Evolutionary conservation across 2,888 invertebrate genomes (phyloP).

Genomic region (Morpho helenor): DNA sequence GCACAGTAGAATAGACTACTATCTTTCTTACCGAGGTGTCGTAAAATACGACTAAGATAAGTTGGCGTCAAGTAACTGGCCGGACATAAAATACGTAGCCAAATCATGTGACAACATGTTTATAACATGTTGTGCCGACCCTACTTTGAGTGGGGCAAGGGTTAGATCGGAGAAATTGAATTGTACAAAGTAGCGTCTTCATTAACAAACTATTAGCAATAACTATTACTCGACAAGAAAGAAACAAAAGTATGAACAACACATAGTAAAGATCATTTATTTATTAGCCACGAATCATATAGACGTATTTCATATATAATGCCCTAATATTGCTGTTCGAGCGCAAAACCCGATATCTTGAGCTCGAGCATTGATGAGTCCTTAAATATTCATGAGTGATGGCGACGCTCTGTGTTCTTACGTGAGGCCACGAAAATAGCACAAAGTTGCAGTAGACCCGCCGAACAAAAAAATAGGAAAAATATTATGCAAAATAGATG

Average conservation of each 20-base stretch:
- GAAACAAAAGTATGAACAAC: background rate
- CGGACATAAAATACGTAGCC: too few species aligned
- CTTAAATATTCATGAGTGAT: slow-evolving; percentile 68
- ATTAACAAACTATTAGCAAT: background rate
- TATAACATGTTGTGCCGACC: too few species aligned
- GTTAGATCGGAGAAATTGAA: too few species aligned
- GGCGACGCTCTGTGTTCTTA: slow-evolving; percentile 28
- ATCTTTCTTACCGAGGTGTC: too few species aligned
- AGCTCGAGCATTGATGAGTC: slow-evolving; percentile 62
- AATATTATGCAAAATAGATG: background rate
- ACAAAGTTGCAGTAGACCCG: too few species aligned
- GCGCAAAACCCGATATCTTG: slow-evolving; percentile 73
- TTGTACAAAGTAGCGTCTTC: too few species aligned
- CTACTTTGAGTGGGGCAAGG: too few species aligned
- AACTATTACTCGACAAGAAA: background rate
- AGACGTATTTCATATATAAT: slow-evolving; percentile 35
- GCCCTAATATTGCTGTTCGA: slow-evolving; percentile 52
- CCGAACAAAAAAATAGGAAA: too few species aligned
- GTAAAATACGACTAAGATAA: too few species aligned
- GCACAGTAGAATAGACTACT: too few species aligned
- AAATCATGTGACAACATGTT: too few species aligned
- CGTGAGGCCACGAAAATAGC: slow-evolving; percentile 2
- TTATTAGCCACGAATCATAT: slow-evolving; percentile 25
- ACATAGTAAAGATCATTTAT: slow-evolving; percentile 10
- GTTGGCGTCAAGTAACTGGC: too few species aligned